Evolutionary conservation across 2,113 vertebrate species (phyloP), one percentile per base, ranked within the genome.

Genomic region (Hippocampus mohnikei): DNA sequence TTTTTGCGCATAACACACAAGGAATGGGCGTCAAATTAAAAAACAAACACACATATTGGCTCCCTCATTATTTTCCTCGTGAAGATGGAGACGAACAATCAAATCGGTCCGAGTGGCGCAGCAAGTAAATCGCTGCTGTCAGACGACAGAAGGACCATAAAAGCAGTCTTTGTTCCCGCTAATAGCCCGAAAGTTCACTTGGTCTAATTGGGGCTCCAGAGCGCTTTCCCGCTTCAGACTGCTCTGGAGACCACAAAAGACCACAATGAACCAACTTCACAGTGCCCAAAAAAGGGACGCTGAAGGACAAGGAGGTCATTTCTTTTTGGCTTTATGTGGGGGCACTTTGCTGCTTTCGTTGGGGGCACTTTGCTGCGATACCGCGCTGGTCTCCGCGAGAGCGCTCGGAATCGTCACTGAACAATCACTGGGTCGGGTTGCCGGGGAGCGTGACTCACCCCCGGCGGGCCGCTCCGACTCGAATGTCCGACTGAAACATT

Each of bases 211-310:
- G n/a, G 65, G 46, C 62, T 68, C 44, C 40, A 63, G 27, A 80
- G 74, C 33, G 44, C 67, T 73, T 70, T 77, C 33, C 66, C 75
- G 63, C 61, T 56, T 67, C 27, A 50, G 23, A 41, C 46, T 21
- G 42, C 65, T 71, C 59, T 52, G 73, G 63, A 64, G 42, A 16
- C 52, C 62, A 41, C 29, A 74, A 78, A 82, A 72, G 55, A 42
- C 67, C 61, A 70, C 50, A 77, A 78, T 74, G 70, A 82, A 80
- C 55, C 27, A 80, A 70, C 56, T 73, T 86, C 69, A 71, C 11
- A 33, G 60, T 78, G 33, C n/a, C 52, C 50, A 41, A 60, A 79
- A 73, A 55, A 23, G 56, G 81, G 80, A 23, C 16, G 55, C 66
- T 29, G 29, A 70, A 64, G 56, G 55, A 74, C 66, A 69, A 81